These are phyloP conservation scores for Oscheius onirici DNA, from an alignment of 2,888 invertebrate genomes.

Conservation along the genomic window DNA sequence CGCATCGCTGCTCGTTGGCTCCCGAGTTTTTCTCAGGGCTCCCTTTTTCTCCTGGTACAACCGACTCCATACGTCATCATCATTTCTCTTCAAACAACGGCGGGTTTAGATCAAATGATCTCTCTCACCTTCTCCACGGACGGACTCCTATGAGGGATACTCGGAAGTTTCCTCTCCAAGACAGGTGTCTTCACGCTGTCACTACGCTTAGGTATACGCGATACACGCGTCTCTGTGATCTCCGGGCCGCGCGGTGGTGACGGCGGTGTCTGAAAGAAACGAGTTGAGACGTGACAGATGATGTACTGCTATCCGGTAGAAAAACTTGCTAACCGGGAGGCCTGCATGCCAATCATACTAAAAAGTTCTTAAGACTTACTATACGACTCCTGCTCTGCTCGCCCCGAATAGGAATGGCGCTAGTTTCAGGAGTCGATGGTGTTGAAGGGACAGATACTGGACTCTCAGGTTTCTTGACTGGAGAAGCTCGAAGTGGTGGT, in stretches of 20 bases:
- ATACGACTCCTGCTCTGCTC: conserved; percentile 38
- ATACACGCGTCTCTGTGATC: conserved; percentile 54
- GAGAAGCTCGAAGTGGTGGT: not conserved
- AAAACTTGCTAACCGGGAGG: conserved; percentile 23
- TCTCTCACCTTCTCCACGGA: conserved; percentile 8
- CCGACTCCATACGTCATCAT: conserved; percentile 56
- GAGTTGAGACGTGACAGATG: conserved; percentile 15
- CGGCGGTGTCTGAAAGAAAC: conserved; percentile 34
- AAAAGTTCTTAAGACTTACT: conserved; percentile 9
- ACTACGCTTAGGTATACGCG: conserved; percentile 55
- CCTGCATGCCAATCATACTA: not conserved
- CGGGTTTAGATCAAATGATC: not conserved
- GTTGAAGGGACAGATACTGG: not conserved
- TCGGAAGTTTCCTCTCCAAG: conserved; percentile 54
- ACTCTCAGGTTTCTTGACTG: conserved; percentile 23
- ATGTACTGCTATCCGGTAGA: conserved; percentile 20
- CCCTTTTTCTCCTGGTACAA: conserved; percentile 60
- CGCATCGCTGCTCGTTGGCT: conserved; percentile 29
- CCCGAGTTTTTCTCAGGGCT: conserved; percentile 51
- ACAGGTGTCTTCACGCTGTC: conserved; percentile 55
- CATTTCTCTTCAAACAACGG: conserved; percentile 32
- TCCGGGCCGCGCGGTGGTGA: conserved; percentile 46
- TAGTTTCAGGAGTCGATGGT: conserved; percentile 46
- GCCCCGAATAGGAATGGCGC: conserved; percentile 47
- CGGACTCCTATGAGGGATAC: conserved; percentile 39